Evolutionary conservation across 2,888 invertebrate species (phyloP).

Genomic region (Tachina lurida): DNA sequence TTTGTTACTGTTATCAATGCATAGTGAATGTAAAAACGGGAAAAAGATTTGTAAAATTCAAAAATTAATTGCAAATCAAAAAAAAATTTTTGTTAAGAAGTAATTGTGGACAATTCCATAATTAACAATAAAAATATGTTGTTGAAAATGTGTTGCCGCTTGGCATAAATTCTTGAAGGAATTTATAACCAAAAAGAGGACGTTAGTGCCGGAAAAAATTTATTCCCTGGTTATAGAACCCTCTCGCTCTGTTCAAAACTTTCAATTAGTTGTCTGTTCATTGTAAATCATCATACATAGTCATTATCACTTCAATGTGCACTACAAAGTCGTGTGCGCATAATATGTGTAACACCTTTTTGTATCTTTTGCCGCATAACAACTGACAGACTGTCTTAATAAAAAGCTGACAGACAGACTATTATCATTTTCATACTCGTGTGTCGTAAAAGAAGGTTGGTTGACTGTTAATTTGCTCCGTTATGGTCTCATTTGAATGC

Average conservation of each 20-base stretch:
- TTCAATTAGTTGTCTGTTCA: slow-evolving; percentile 47
- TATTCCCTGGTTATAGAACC: too few species aligned
- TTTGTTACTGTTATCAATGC: too few species aligned
- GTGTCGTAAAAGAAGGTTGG: slow-evolving; percentile 23
- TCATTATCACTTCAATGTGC: slow-evolving; percentile 30
- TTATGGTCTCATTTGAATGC: slow-evolving; percentile 29
- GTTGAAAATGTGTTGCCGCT: too few species aligned
- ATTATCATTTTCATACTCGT: slow-evolving; percentile 25
- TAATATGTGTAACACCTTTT: slow-evolving; percentile 48
- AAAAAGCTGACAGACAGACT: background rate
- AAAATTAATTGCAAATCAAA: too few species aligned
- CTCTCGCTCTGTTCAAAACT: background rate
- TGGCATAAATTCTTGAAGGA: too few species aligned
- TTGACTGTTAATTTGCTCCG: background rate
- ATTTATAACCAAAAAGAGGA: too few species aligned
- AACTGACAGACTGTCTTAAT: background rate
- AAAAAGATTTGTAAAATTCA: too few species aligned
- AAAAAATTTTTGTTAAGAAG: too few species aligned
- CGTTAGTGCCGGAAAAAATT: too few species aligned
- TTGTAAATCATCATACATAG: slow-evolving; percentile 28
- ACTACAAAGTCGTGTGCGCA: slow-evolving; percentile 68
- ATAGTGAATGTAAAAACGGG: too few species aligned
- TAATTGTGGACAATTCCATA: too few species aligned
- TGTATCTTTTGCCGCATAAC: slow-evolving; percentile 3
- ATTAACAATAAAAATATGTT: too few species aligned